Conservation (phyloP, 2,888 invertebrate species). For the Lacanobia oleracea region DNA sequence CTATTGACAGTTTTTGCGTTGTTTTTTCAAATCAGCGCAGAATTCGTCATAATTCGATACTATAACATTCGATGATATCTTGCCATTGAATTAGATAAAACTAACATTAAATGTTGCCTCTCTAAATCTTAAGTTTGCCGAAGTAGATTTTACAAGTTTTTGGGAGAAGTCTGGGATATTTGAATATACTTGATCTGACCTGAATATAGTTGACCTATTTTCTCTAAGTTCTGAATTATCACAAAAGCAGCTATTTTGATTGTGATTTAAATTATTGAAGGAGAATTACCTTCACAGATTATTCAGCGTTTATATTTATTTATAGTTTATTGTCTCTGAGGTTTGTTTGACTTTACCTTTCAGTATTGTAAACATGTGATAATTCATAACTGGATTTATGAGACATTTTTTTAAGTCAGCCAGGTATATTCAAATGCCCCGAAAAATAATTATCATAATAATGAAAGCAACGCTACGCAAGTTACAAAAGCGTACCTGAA, state of each 20-base stretch:
- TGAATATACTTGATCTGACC: conserved; percentile 29
- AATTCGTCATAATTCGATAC: conserved; percentile 35
- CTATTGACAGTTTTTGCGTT: conserved; percentile 40
- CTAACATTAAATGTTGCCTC: conserved; percentile 66
- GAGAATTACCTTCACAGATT: conserved; percentile 36
- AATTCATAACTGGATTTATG: conserved; percentile 1
- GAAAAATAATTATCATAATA: conserved; percentile 32
- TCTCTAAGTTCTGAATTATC: conserved; percentile 18
- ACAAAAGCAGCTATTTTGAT: conserved; percentile 51
- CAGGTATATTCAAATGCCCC: conserved; percentile 36
- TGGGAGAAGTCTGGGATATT: conserved; percentile 15
- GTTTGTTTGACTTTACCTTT: conserved; percentile 20
- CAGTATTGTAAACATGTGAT: conserved; percentile 45
- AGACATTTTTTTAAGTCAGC: neutral
- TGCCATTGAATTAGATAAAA: conserved; percentile 76
- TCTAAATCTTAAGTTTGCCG: conserved; percentile 57
- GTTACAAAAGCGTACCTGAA: conserved; percentile 70
- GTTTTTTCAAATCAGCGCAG: neutral
- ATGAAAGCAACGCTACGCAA: conserved; percentile 55
- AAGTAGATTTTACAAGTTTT: conserved; percentile 40
- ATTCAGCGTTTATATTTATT: conserved; percentile 55
- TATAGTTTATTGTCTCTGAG: conserved; percentile 39
- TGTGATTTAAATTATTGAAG: conserved; percentile 52
- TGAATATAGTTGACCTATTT: neutral
- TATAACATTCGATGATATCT: conserved; percentile 72